Evolutionary conservation across 1,140 invertebrate genomes (phyloP).

Genomic region (Kradibia gibbosae): DNA sequence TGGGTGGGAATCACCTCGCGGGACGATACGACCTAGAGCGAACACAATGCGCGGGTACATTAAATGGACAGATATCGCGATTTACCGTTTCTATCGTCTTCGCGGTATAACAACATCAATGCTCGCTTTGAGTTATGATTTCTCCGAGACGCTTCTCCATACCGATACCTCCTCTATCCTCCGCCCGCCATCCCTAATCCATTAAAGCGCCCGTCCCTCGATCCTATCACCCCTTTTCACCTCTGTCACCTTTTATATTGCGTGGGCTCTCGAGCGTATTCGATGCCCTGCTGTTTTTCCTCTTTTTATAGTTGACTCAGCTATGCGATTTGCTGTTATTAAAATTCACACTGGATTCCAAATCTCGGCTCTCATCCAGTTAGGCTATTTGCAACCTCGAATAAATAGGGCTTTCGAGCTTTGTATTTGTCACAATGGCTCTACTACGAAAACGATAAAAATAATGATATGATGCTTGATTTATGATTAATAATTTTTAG

Average conservation of each 20-base stretch:
- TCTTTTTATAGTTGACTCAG: neutral
- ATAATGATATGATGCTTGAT: too few species aligned
- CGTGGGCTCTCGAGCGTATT: neutral
- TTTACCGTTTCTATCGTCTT: neutral
- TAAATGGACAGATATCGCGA: constrained; percentile 34
- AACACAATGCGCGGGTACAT: constrained; percentile 14
- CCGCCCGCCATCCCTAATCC: neutral
- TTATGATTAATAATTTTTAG: too few species aligned
- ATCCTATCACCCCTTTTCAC: too few species aligned
- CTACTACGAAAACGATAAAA: too few species aligned
- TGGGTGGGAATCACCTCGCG: neutral
- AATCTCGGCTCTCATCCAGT: neutral
- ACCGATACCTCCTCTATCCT: neutral
- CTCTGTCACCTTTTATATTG: neutral
- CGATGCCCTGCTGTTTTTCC: neutral
- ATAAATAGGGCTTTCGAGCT: too few species aligned
- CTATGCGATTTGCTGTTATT: neutral
- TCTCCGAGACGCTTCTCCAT: neutral
- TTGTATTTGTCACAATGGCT: too few species aligned
- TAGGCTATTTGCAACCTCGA: neutral
- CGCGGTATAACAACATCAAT: too few species aligned
- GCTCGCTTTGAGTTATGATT: constrained; percentile 23
- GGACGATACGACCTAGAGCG: neutral
- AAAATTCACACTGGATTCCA: neutral
- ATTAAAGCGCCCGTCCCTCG: neutral